Evolutionary conservation across 2,888 invertebrate species (phyloP).

Genomic region (Apodemia hepburni): DNA sequence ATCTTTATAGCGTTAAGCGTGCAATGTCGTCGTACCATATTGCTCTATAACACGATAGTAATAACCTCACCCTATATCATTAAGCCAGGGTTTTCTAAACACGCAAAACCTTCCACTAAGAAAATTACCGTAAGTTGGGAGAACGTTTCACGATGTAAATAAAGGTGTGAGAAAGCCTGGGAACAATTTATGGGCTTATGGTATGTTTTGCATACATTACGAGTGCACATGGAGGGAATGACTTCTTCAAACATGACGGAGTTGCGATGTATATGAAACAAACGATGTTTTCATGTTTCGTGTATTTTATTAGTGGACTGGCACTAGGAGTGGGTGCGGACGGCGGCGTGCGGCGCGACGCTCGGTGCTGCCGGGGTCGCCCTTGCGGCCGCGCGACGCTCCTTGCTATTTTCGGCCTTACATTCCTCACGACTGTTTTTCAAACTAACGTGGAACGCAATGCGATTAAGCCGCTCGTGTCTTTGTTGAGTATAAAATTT

Average conservation of each 20-base stretch:
- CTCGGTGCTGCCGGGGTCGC: slow-evolving; percentile 63
- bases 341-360: slow-evolving; percentile 37
- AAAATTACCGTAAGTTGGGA: slow-evolving; percentile 46
- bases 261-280: background rate
- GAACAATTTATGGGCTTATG: slow-evolving; percentile 26
- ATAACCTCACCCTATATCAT: slow-evolving; percentile 41
- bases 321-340: slow-evolving; percentile 28
- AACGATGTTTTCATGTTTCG: slow-evolving; percentile 11
- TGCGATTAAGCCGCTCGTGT: slow-evolving; percentile 67
- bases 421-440: slow-evolving; percentile 77
- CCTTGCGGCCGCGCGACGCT: slow-evolving; percentile 65
- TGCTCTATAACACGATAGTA: slow-evolving; percentile 14
- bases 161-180: slow-evolving; percentile 55
- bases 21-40: slow-evolving; percentile 18
- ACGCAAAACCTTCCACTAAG: slow-evolving; percentile 52
- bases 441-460: slow-evolving; percentile 76
- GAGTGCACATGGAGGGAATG: background rate
- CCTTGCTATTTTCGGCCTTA: slow-evolving; percentile 76
- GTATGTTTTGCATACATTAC: slow-evolving; percentile 7
- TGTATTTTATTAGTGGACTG: slow-evolving; percentile 1
- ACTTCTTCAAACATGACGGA: background rate
- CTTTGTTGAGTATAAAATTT: slow-evolving; percentile 52
- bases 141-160: slow-evolving; percentile 65
- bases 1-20: slow-evolving; percentile 1
- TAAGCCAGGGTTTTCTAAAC: slow-evolving; percentile 48